These are phyloP conservation scores for Alcedo quadribrachys DNA, from an alignment of 2,797 vertebrate species.

Conservation along the genomic window DNA sequence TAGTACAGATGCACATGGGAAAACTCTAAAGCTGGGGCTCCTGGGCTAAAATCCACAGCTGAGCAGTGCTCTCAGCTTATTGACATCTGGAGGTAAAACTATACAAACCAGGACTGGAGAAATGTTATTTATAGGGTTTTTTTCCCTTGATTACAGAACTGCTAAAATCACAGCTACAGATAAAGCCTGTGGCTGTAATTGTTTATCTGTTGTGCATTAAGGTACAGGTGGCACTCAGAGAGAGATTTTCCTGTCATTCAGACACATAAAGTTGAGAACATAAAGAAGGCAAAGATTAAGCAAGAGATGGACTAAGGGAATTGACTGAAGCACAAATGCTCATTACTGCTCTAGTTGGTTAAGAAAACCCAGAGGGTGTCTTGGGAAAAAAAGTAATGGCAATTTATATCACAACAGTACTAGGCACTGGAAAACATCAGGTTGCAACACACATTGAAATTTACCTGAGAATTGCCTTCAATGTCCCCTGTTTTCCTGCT, in stretches of 20 bases:
- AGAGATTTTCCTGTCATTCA: background rate
- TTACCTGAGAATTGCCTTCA: background rate
- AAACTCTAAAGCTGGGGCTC: background rate
- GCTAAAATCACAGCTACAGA: background rate
- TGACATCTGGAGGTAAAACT: background rate
- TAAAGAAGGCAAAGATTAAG: background rate
- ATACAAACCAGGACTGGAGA: background rate
- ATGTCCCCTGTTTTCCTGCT: background rate
- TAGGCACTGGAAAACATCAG: background rate
- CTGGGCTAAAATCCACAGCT: background rate
- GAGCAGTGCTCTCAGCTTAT: background rate
- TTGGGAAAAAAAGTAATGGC: background rate
- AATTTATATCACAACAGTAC: slow-evolving; percentile 22
- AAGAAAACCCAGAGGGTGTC: slow-evolving; percentile 1
- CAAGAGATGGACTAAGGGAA: background rate
- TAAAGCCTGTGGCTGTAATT: background rate
- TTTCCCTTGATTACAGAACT: background rate
- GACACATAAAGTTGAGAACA: background rate
- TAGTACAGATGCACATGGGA: fast-evolving
- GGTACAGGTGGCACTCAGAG: fast-evolving
- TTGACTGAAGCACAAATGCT: background rate
- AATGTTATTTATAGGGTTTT: background rate
- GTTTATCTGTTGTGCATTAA: background rate
- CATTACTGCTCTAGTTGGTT: background rate
- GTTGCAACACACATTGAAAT: slow-evolving; percentile 8